Evolutionary conservation across 2,888 invertebrate genomes (phyloP).

Genomic region (Drosophila testacea): DNA sequence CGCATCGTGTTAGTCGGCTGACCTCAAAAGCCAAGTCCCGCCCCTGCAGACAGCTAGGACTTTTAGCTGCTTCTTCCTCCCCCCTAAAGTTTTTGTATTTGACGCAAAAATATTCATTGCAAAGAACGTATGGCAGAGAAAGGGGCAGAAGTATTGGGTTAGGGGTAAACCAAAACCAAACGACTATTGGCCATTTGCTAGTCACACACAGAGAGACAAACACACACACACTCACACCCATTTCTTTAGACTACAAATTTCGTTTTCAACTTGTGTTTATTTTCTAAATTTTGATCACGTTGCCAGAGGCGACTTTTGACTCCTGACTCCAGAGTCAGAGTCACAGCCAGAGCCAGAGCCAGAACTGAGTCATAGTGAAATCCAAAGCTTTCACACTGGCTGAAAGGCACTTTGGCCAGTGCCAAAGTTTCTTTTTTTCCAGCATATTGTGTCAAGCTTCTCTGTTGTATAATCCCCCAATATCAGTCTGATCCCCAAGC

Average conservation of each 20-base stretch:
- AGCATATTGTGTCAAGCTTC: neutral
- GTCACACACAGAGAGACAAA: constrained; percentile 5
- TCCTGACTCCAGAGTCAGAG: neutral
- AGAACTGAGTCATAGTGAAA: neutral
- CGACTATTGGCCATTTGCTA: constrained; percentile 71
- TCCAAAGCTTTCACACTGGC: constrained; percentile 21
- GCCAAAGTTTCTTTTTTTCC: neutral
- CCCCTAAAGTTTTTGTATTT: constrained; percentile 56
- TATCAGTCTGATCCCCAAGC: constrained; percentile 6
- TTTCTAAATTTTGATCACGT: constrained; percentile 74
- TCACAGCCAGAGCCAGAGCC: neutral
- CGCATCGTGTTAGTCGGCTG: constrained; percentile 55
- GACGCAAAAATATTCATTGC: constrained; percentile 77
- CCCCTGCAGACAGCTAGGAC: constrained; percentile 35
- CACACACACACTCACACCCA: constrained; percentile 18
- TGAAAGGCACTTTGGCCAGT: constrained; percentile 6
- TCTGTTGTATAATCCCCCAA: neutral
- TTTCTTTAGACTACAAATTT: constrained; percentile 42
- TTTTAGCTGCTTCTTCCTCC: constrained; percentile 5
- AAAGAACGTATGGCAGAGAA: constrained; percentile 18
- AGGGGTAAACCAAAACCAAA: constrained; percentile 20
- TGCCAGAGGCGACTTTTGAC: neutral
- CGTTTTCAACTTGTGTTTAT: constrained; percentile 46
- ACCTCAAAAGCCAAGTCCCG: constrained; percentile 44
- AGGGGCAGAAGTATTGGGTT: constrained; percentile 13